Evolutionary conservation across 2,888 invertebrate genomes (phyloP).

Genomic region (Mimachlamys varia): DNA sequence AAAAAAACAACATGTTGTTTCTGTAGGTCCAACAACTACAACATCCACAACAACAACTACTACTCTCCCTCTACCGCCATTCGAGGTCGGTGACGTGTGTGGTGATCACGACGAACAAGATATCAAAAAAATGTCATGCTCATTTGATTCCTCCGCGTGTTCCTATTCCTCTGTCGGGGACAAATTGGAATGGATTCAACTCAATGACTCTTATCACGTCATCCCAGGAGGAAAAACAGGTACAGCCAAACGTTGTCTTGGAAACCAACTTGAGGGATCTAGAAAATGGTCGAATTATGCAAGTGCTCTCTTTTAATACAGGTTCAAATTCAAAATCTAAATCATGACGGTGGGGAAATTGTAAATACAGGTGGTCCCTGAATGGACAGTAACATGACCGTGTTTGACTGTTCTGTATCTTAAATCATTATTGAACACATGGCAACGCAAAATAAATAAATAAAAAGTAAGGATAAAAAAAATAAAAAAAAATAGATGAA

Average conservation of each 20-base stretch:
- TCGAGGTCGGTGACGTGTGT: not conserved
- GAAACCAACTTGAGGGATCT: too few species aligned
- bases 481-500: too few species aligned
- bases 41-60: not conserved
- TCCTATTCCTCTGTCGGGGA: not conserved
- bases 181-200: not conserved
- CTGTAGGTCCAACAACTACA: not conserved
- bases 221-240: conserved; percentile 11
- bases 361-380: too few species aligned
- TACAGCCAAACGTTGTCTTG: not conserved
- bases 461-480: too few species aligned
- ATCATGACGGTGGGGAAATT: too few species aligned
- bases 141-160: not conserved
- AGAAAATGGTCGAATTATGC: too few species aligned
- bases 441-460: too few species aligned
- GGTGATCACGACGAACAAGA: not conserved
- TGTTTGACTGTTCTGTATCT: too few species aligned
- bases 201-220: not conserved
- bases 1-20: not conserved
- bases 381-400: too few species aligned
- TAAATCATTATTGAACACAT: too few species aligned
- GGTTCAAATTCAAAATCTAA: too few species aligned
- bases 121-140: not conserved
- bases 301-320: too few species aligned
- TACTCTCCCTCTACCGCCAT: not conserved